Percentiles rank a stretch among this genome's conserved stretches.
Evolutionary conservation across 1,140 invertebrate species (phyloP).

Genomic region (Pristionchus pacificus): DNA sequence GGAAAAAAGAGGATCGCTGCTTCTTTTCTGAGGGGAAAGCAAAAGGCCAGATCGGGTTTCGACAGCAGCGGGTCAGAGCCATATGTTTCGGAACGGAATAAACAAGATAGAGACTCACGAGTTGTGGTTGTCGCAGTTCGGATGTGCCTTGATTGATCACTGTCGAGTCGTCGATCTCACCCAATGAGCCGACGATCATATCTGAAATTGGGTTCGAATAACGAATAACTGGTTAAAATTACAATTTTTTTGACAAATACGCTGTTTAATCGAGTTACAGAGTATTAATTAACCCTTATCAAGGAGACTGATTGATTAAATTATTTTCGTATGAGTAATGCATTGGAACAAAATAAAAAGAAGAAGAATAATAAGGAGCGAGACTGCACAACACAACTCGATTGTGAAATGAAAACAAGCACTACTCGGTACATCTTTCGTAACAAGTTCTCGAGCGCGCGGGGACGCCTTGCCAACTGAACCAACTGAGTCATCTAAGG

Average conservation of each 20-base stretch:
- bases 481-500: no score
- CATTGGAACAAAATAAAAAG: not conserved
- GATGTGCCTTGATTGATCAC: conserved; percentile 29
- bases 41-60: no score
- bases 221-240: not conserved
- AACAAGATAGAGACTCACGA: conserved; percentile 59
- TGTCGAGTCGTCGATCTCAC: conserved; percentile 20
- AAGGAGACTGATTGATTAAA: no score
- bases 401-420: no score
- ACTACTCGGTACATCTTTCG: no score
- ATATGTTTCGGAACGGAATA: no score
- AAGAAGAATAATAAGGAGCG: not conserved
- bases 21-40: no score
- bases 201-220: conserved; percentile 6
- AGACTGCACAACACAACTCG: conserved; percentile 9
- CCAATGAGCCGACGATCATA: conserved; percentile 5
- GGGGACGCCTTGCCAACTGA: no score
- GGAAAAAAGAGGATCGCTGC: no score
- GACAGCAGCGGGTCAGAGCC: no score
- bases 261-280: not conserved
- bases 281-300: not conserved
- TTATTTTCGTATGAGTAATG: not conserved
- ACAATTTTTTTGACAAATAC: not conserved
- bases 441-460: no score
- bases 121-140: conserved; percentile 64